phyloP scores from a whole-genome alignment of 1,140 invertebrate species.

The Cyclargus thomasi region DNA sequence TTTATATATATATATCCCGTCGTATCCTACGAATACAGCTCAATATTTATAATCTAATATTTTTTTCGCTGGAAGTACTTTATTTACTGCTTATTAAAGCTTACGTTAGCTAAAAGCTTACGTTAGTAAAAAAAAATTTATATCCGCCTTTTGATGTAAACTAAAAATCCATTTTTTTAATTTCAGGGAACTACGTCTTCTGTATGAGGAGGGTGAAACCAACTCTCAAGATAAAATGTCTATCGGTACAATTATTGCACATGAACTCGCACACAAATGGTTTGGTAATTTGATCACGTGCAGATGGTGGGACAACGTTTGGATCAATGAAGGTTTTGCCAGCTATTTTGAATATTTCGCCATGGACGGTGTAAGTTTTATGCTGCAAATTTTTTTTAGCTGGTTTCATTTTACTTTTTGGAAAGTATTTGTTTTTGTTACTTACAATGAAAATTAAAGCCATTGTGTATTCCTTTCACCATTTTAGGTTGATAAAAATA shows the following conservation, averaged over 20 bases:
- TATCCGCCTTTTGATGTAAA: too few species aligned
- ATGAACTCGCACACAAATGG: constrained; percentile 76
- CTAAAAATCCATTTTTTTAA: too few species aligned
- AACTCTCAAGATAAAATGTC: constrained; percentile 52
- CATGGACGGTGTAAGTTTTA: constrained; percentile 74
- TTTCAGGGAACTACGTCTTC: constrained; percentile 53
- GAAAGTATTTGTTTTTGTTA: background rate
- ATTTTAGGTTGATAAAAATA: constrained; percentile 40
- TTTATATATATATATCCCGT: too few species aligned
- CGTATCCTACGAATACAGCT: too few species aligned
- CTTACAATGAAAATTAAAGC: constrained; percentile 5
- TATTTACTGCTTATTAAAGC: too few species aligned
- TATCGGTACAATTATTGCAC: constrained; percentile 75
- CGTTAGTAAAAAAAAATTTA: too few species aligned
- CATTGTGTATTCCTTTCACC: constrained; percentile 9
- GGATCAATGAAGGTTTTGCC: constrained; percentile 91
- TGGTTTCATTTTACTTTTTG: background rate
- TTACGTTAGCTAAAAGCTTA: too few species aligned
- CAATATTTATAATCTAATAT: too few species aligned
- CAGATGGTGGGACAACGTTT: constrained; percentile 77
- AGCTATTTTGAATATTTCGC: constrained; percentile 84
- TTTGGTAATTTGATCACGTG: constrained; percentile 76
- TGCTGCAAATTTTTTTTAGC: background rate
- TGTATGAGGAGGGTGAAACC: constrained; percentile 54
- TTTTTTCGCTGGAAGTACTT: too few species aligned